Base-by-base conservation (phyloP, 2,797 vertebrate species). In the Enteromius mattozi region DNA sequence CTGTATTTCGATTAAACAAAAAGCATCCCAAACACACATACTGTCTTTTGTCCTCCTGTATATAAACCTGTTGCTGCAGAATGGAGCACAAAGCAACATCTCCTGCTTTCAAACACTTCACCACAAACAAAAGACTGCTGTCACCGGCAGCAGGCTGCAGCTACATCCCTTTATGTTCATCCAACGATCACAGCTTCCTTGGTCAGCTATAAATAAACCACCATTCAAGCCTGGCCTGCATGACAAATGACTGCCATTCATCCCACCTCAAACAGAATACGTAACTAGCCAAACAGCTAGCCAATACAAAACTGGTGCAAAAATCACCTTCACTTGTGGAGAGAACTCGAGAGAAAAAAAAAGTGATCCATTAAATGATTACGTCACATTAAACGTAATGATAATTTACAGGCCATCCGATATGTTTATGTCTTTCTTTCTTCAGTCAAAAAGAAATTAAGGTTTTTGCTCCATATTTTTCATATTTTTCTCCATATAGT, bases 151-250 rank as follows among this genome's bases (percentile, higher is more conserved):
- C 75, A 83, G 76, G 70, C 66, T 65, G 42, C 17, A 0, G 24
- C 83, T 79, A 14, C 80, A 88, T 70, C 74, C 77, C 85, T 88
- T 83, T 63, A 86, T 89, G 88, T 87, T 86, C 85, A 88, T 89
- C 87, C 84, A 88, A 89, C 85, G 83, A 92, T 89, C 77, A 86
- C 82, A 82, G 88, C 65, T 90, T 92, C 90, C 78, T 83, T 70
- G 76, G 85, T 76, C 1, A 24, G 87, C 92, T 94, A 94, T 94
- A 92, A 93, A 94, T 94, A 95, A 92, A 82, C 78, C 14, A 89
- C 92, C 90, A 92, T 93, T 94, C 92, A 92, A 87, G 86, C 83
- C 69, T 90, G 89, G 88, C 88, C 85, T 87, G 88, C 88, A 88
- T 91, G 88, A 87, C 86, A 81, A 86, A 71, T 80, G 71, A 65